phyloP scores from a whole-genome alignment of 1,140 invertebrate genomes.

The Temnothorax nylanderi region DNA sequence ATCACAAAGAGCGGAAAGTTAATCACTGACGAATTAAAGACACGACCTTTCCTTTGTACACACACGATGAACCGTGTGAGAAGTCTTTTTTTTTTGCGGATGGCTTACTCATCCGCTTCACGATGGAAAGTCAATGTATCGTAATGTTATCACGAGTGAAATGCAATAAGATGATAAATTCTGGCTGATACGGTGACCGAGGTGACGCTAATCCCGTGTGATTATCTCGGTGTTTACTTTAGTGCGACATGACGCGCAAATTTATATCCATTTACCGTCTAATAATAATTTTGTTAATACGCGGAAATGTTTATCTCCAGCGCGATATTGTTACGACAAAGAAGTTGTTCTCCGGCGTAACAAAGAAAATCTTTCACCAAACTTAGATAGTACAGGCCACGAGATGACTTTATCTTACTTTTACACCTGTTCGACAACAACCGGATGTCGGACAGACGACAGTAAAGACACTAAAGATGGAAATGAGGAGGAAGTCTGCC shows the following conservation, averaged over 20 bases:
- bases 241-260: slow-evolving; percentile 8
- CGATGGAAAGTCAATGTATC: slow-evolving; percentile 11
- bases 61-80: neutral
- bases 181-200: slow-evolving; percentile 23
- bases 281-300: slow-evolving; percentile 23
- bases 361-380: slow-evolving; percentile 45
- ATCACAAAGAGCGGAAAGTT: slow-evolving; percentile 47
- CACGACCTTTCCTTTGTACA: slow-evolving; percentile 31
- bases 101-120: neutral
- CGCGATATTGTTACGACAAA: slow-evolving; percentile 36
- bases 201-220: slow-evolving; percentile 26
- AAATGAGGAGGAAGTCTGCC: neutral
- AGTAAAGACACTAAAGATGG: slow-evolving; percentile 50
- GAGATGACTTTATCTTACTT: slow-evolving; percentile 54
- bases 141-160: slow-evolving; percentile 40
- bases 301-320: slow-evolving; percentile 7
- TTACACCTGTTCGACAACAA: slow-evolving; percentile 64
- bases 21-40: slow-evolving; percentile 43
- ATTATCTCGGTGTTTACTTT: slow-evolving; percentile 38
- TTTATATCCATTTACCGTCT: neutral
- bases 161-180: slow-evolving; percentile 51
- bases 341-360: slow-evolving; percentile 20
- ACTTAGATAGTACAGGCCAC: neutral
- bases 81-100: slow-evolving; percentile 8
- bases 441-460: slow-evolving; percentile 75